Evolutionary conservation across 2,797 vertebrate species (phyloP), one percentile per base, ranked within the genome.

Genomic region (Triplophysa yarkandensis): DNA sequence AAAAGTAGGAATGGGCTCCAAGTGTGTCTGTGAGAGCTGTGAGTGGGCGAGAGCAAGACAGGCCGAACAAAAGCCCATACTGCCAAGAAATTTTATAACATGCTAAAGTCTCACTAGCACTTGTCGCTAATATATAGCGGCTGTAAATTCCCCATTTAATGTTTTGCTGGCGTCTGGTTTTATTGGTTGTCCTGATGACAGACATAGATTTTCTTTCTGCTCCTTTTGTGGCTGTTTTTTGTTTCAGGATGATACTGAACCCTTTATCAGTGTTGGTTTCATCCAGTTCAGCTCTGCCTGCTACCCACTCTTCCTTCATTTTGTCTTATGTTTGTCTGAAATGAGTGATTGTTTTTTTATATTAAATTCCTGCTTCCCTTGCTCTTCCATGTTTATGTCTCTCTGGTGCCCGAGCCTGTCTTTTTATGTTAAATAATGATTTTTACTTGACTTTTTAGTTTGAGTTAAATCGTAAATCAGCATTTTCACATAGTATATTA

Each of bases 31-130:
- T 14, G 21, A 68, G 71, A 75, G 67, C 55, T 52, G 67, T 8
- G 71, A 79, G 55, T 68, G 74, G 71, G 64, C 52, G 69, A 64
- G 75, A 64, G 68, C 32, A 54, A 79, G 81, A 78, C 63, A 65
- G 73, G 67, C 72, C 0, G 44, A 81, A 78, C 76, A 77, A 86
- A 87, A 87, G 83, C 73, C 50, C 32, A 74, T 66, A 85, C 85
- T 87, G 86, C 83, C 87, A 88, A 80, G 82, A 85, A 89, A 89
- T 86, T 91, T 91, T 91, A 90, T 85, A 91, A 88, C 83, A 85
- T 87, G 89, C 83, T 92, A 89, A 91, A 91, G 87, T 78, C 85
- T 80, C 86, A 82, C 84, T 85, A 81, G 79, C 80, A 82, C 85
- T 87, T 54, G 72, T 83, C 80, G 81, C 68, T 86, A 88, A 85